Conservation (phyloP, 2,113 vertebrate genomes). For the Hemiscyllium ocellatum region DNA sequence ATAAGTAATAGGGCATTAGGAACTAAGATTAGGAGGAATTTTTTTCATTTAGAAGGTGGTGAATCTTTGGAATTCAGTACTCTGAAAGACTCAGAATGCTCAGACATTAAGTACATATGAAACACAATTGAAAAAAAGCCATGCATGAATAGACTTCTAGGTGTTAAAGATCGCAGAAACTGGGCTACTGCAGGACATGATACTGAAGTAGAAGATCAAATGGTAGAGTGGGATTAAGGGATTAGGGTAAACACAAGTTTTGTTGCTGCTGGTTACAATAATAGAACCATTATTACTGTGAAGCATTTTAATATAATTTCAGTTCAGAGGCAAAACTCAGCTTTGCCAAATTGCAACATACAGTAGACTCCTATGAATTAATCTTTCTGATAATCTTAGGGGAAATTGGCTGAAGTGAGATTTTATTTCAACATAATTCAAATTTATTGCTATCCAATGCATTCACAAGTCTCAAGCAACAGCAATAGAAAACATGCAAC, state of each 20-base stretch:
- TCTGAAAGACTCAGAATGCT: no score
- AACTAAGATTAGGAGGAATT: no score
- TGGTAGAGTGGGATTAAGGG: no score
- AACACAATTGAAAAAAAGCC: no score
- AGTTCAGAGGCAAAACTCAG: background rate
- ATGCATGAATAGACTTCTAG: no score
- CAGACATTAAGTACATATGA: no score
- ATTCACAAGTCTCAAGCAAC: conserved; percentile 5
- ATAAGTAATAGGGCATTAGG: no score
- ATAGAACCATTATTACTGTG: background rate
- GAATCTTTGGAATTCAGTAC: no score
- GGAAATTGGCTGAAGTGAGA: background rate
- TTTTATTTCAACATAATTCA: background rate
- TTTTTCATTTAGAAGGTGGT: no score
- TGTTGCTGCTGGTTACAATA: background rate
- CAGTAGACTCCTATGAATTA: background rate
- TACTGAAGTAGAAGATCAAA: no score
- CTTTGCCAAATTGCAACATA: background rate
- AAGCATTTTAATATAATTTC: background rate
- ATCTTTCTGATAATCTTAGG: background rate
- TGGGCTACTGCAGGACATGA: no score
- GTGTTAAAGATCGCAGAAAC: no score
- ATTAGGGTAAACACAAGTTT: background rate
- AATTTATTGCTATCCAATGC: background rate
- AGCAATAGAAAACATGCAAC: background rate